Percentiles rank a stretch among this genome's conserved stretches.
These are phyloP conservation scores for Gallinago stenura DNA, from an alignment of 2,797 vertebrate species.

Conservation along the genomic window DNA sequence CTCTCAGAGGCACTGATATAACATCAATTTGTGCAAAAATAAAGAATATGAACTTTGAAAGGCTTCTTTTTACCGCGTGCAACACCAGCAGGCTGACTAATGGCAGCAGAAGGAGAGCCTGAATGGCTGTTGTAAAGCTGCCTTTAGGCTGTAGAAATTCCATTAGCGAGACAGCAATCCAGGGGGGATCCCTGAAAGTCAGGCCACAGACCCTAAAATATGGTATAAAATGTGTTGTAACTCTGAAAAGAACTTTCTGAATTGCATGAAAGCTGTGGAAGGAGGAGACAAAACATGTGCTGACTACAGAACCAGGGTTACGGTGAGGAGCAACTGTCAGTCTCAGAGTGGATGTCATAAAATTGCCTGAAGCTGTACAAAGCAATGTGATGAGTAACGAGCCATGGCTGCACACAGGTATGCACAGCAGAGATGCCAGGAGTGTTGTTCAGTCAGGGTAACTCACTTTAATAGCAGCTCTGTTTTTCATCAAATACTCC, in stretches of 20 bases:
- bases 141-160: neutral
- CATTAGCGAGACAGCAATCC: neutral
- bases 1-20: neutral
- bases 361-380: neutral
- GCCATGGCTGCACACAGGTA: neutral
- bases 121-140: neutral
- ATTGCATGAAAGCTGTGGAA: neutral
- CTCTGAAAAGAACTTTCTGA: neutral
- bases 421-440: neutral
- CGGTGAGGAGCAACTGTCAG: neutral
- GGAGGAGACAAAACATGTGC: neutral
- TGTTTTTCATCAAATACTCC: neutral
- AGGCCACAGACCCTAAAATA: neutral
- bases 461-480: neutral
- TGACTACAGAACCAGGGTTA: neutral
- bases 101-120: neutral
- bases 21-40: neutral
- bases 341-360: neutral
- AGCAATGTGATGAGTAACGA: neutral
- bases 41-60: neutral
- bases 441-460: neutral
- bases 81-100: neutral
- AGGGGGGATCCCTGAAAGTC: neutral
- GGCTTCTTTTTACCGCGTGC: neutral
- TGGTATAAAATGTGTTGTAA: neutral